A percentile compares a stretch with the other conserved stretches of the same genome.
phyloP scores from a whole-genome alignment of 2,113 vertebrate species.

The Cochlearius cochlearius region DNA sequence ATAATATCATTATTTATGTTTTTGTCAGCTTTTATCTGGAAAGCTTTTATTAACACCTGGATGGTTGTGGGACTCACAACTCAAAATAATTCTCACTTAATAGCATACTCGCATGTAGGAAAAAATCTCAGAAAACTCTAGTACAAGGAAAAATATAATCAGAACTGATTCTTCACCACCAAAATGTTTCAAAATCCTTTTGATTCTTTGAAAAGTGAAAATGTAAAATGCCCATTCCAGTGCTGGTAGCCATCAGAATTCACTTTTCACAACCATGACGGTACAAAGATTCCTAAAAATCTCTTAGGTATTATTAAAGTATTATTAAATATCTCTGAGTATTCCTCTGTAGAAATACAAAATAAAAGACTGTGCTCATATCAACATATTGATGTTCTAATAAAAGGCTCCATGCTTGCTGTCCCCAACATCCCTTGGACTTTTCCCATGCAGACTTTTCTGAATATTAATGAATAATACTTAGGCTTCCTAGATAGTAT shows the following conservation, averaged over 20 bases:
- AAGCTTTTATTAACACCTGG: background rate
- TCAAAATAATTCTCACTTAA: background rate
- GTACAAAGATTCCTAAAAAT: background rate
- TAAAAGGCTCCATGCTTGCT: background rate
- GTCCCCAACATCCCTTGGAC: background rate
- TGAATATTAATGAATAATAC: background rate
- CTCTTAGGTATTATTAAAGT: background rate
- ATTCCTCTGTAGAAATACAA: background rate
- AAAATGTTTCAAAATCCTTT: background rate
- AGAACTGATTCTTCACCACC: background rate
- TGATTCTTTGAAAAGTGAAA: background rate
- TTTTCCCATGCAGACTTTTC: background rate
- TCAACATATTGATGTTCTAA: background rate
- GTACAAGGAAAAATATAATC: background rate
- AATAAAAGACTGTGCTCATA: background rate
- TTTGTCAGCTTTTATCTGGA: background rate
- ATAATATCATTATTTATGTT: background rate
- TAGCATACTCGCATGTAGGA: background rate
- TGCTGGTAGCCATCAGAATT: background rate
- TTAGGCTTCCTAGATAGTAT: background rate
- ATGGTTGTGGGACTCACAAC: background rate
- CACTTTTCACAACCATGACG: background rate
- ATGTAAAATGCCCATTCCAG: background rate
- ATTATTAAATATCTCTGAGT: too few relatives aligned
- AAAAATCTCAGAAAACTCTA: background rate